Evolutionary conservation across 2,888 invertebrate genomes (phyloP).

Genomic region (Autographa gamma): DNA sequence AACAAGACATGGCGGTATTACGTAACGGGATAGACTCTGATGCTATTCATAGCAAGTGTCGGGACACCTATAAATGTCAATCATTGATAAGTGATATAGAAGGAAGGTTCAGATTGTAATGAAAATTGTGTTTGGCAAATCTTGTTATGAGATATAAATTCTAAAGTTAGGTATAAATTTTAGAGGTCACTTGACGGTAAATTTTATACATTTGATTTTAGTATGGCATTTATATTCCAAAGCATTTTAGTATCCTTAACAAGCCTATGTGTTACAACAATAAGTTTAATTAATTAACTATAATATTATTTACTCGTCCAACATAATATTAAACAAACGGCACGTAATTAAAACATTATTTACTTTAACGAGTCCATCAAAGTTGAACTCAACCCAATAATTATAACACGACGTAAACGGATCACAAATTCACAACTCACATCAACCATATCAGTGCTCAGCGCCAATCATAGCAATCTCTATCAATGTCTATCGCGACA

Average conservation of each 20-base stretch:
- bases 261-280: not conserved
- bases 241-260: too few relatives aligned
- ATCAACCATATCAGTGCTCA: slow-evolving; percentile 21
- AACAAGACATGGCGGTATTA: slow-evolving; percentile 52
- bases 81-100: not conserved
- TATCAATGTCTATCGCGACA: slow-evolving; percentile 58
- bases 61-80: slow-evolving; percentile 1
- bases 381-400: not conserved
- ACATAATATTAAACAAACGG: not conserved
- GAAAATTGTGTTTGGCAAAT: not conserved
- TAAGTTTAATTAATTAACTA: too few relatives aligned
- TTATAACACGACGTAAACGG: not conserved
- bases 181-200: not conserved
- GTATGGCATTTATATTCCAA: too few relatives aligned
- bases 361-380: not conserved
- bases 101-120: not conserved
- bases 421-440: slow-evolving; percentile 37
- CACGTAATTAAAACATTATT: not conserved
- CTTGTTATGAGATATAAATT: not conserved
- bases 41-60: slow-evolving; percentile 33
- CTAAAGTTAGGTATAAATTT: not conserved
- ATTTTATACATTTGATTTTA: not conserved
- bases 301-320: not conserved
- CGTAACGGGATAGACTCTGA: slow-evolving; percentile 35
- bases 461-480: slow-evolving; percentile 33